Evolutionary conservation across 2,797 vertebrate genomes (phyloP).

Genomic region (Oreonectes daqikongensis): DNA sequence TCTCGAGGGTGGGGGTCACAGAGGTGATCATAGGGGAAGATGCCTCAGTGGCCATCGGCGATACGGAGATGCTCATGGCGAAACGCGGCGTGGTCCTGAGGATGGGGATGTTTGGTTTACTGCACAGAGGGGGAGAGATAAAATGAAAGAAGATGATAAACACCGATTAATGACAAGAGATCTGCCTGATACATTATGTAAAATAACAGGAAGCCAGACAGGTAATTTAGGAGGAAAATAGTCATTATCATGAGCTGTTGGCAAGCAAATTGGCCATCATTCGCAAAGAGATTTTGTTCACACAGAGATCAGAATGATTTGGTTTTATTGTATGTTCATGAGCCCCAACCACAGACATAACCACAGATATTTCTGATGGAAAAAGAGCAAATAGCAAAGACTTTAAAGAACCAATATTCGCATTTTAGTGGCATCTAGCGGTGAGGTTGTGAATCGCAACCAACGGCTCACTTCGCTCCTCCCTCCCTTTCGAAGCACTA

Average conservation of each 20-base stretch:
- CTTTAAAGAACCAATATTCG: no score
- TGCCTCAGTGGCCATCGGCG: slow-evolving; percentile 80
- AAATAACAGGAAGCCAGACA: slow-evolving; percentile 39
- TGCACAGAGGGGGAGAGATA: slow-evolving; percentile 59
- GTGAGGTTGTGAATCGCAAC: no score
- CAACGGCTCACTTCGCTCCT: no score
- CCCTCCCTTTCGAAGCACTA: no score
- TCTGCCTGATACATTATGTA: slow-evolving; percentile 34
- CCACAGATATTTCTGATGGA: no score
- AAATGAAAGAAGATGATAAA: background rate
- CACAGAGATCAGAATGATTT: background rate
- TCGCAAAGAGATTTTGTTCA: background rate
- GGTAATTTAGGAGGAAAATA: slow-evolving; percentile 50
- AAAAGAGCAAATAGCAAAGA: no score
- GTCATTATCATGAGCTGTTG: slow-evolving; percentile 15
- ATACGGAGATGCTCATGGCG: slow-evolving; percentile 86
- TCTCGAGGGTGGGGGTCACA: slow-evolving; percentile 82
- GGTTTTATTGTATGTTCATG: no score
- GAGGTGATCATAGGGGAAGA: slow-evolving; percentile 89
- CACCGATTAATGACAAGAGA: slow-evolving; percentile 23
- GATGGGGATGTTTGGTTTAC: slow-evolving; percentile 70
- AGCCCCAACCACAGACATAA: no score
- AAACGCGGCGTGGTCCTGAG: slow-evolving; percentile 66
- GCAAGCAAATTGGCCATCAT: slow-evolving; percentile 26
- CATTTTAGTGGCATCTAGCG: no score